Base-by-base conservation (phyloP, 2,113 vertebrate species). In the Empidonax traillii region DNA sequence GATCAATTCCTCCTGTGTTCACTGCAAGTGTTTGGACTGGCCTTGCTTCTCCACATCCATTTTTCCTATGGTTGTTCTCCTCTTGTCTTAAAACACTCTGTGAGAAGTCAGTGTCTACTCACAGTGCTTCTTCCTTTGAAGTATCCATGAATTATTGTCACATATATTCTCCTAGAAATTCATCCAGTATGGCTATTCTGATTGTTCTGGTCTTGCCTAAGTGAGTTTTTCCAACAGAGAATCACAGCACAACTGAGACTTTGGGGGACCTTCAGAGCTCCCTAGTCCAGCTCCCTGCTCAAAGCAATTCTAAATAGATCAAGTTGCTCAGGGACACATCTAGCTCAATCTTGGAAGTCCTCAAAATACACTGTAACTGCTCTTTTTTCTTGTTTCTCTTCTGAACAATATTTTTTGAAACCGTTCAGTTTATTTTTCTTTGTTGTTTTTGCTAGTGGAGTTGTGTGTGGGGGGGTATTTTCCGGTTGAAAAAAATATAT, bases 161-260 rank as follows among this genome's bases (percentile, higher is more conserved):
- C 4, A 8, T 35, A 4, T 5, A 10, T 74, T 89, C 28, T 87
- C 43, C 51, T 59, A 31, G 12, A 74, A 59, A 24, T 55, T 68
- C 16, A 15, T 81, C 33, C 37, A 2, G 35, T 0, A 0, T 33
- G 33, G 7, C 63, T 81, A 31, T 59, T 75, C 27, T n/a, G 16
- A 47, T 85, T 59, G 55, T 4, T 35, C 51, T 63, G 28, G 71
- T 35, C 51, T 56, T 17, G 1, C 28, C 1, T 35, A 47, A 65
- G n/a, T 77, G 24, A 59, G 17, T 59, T 74, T 39, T 75, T 93
- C 65, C 61, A 91, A 8, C 17, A 62, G 31, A 89, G 31, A 47
- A 52, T 47, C 56, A 47, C 28, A 88, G 46, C 7, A 2, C 44
- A 19, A 18, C 15, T 33, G 61, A 61, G 43, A 41, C 30, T 83